Base-by-base conservation (phyloP, 2,797 vertebrate species). In the Acrossocheilus wenchowensis region DNA sequence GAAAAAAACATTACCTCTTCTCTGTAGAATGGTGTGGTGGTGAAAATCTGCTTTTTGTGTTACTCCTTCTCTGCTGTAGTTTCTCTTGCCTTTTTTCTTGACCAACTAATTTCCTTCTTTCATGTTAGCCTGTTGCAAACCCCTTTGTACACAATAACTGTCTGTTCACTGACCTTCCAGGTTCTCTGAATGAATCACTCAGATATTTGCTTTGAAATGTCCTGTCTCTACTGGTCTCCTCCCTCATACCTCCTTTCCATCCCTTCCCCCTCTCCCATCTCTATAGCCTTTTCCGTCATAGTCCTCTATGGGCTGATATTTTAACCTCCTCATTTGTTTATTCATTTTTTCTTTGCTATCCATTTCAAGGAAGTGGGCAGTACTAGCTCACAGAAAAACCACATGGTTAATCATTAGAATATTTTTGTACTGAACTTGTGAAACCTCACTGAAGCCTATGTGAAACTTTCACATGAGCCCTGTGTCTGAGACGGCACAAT, bases 241-340 rank as follows among this genome's bases (percentile, higher is more conserved):
- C 77, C 84, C 66, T 45, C 50, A 57, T 48, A 23, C 78, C 68
- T 75, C n/a, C 23, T 10, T 21, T 64, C 68, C 57, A 23, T 60
- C 39, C 78, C 75, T 12, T 71, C 83, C 84, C 78, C 78, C 77
- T 68, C 64, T 73, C 12, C 39, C 48, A 72, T 6, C 50, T 26
- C 71, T 72, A 21, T 79, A n/a, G 41, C n/a, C 54, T 62, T 73
- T 19, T 86, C 43, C 0, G 12, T 78, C 81, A 78, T 34, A 36
- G 19, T 48, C 36, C 2, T 39, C 15, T 21, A 1, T 48, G 6
- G 41, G 77, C 39, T 39, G 15, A 12, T 14, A 66, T 30, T 75
- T 78, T 72, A 5, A 62, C 34, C 19, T 26, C 66, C 54, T 17
- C 30, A 30, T 86, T 85, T 89, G 82, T 71, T 82, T 79, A 87